These are phyloP conservation scores for Eupithecia pulchellata DNA, from an alignment of 2,888 invertebrate species.

Conservation along the genomic window DNA sequence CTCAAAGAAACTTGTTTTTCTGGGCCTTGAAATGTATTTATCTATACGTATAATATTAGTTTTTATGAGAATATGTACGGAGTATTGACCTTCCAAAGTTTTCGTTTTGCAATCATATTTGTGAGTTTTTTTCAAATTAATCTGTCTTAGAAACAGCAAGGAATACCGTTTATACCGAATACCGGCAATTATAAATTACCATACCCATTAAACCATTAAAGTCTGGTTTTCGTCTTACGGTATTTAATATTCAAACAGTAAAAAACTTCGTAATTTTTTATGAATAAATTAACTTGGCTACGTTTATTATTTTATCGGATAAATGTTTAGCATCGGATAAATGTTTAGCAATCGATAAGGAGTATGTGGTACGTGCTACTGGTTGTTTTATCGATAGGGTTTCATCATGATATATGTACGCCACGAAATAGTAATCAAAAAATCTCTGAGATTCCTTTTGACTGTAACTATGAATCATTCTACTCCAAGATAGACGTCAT, in stretches of 20 bases:
- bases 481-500: background rate
- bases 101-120: background rate
- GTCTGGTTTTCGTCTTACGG: background rate
- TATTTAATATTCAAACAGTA: background rate
- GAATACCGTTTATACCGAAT: background rate
- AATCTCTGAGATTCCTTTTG: background rate
- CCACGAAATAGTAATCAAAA: background rate
- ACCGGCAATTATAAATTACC: constrained; percentile 2
- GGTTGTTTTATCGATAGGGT: constrained; percentile 1
- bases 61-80: constrained; percentile 12
- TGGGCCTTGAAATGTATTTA: constrained; percentile 25
- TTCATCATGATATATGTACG: too few relatives aligned
- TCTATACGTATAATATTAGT: background rate
- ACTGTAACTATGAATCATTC: background rate
- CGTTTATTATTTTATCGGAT: background rate
- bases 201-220: background rate
- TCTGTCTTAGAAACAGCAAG: background rate
- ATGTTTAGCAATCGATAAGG: background rate
- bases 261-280: background rate
- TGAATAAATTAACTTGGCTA: background rate
- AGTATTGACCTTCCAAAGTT: constrained; percentile 18
- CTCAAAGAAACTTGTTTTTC: constrained; percentile 30
- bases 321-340: background rate
- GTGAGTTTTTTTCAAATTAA: background rate
- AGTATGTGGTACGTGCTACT: background rate